A percentile compares a stretch with the other conserved stretches of the same genome.
These are phyloP conservation scores for Scytalopus superciliaris DNA, from an alignment of 2,113 vertebrate genomes.

Conservation along the genomic window DNA sequence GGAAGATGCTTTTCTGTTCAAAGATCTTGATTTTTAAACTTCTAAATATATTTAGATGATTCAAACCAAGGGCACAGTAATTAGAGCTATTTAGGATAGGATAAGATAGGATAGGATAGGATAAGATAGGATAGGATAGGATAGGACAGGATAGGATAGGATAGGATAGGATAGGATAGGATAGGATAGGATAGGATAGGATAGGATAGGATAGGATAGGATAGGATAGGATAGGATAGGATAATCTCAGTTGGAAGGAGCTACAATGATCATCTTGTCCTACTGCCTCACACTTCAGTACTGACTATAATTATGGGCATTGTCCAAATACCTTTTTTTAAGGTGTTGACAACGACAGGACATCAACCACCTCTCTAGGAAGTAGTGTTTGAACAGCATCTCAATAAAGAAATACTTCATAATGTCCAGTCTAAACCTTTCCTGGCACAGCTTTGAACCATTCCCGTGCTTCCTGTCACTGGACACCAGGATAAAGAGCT, in stretches of 20 bases:
- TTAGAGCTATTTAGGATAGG: neutral
- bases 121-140: too few species aligned
- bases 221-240: neutral
- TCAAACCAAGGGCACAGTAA: neutral
- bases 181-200: neutral
- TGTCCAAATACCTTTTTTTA: neutral
- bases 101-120: neutral
- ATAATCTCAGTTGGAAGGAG: neutral
- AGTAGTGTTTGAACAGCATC: neutral
- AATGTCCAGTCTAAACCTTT: neutral
- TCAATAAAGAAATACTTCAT: neutral
- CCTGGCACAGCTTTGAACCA: neutral
- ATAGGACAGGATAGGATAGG: neutral
- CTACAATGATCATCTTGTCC: rapidly evolving
- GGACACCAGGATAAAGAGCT: neutral
- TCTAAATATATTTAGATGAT: neutral
- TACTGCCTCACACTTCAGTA: neutral
- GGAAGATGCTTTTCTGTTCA: neutral
- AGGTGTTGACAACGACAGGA: neutral
- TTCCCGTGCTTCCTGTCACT: rapidly evolving
- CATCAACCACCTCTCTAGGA: neutral
- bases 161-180: neutral
- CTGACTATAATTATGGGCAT: neutral
- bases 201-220: too few species aligned
- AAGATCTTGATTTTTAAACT: neutral